Evolutionary conservation across 1,140 invertebrate genomes (phyloP), one percentile per base, ranked within the genome.

Genomic region (Meteorus sp.): DNA sequence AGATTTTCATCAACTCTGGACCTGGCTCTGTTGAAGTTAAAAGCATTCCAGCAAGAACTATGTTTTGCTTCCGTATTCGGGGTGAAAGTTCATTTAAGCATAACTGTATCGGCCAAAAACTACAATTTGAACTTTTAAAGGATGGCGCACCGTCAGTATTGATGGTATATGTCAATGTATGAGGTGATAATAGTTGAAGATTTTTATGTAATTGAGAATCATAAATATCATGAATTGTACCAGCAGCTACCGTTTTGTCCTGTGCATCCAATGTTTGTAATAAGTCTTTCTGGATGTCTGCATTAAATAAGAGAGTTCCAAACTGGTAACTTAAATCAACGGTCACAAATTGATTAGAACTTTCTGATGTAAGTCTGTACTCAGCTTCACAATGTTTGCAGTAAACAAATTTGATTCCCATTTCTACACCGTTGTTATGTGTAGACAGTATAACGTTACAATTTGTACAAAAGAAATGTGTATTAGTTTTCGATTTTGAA

Each of bases 21-120:
- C 23, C 53, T 1, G 61, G 61, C 44, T 66, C 64, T 33, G 52
- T 44, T 2, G 43, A 2, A n/a, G 44, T 50, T 1, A 62, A 3
- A n/a, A 43, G 51, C 1, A 65, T 13, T 8, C 60, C 60, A 37
- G 6, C 43, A 8, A 65, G 31, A 6, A 62, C 29, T 2, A 60
- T 20, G 31, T 44, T 11, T 15, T 33, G 20, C 27, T 60, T 58
- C 41, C 63, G 13, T 1, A 48, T 23, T 29, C 25, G 9, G 1
- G 57, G 53, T 3, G 63, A 48, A 45, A 65, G 45, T 58, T 65
- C 64, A 43, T 60, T 65, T 5, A 62, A n/a, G 17, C 56, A 31
- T 0, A 62, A 20, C 35, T 58, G 55, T 8, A 63, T 25, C 1
- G 64, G 61, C 59, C 58, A 66, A 9, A 62, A 59, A 25, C 45